Conservation (phyloP, 2,797 vertebrate genomes). For the Acanthiza pusilla region DNA sequence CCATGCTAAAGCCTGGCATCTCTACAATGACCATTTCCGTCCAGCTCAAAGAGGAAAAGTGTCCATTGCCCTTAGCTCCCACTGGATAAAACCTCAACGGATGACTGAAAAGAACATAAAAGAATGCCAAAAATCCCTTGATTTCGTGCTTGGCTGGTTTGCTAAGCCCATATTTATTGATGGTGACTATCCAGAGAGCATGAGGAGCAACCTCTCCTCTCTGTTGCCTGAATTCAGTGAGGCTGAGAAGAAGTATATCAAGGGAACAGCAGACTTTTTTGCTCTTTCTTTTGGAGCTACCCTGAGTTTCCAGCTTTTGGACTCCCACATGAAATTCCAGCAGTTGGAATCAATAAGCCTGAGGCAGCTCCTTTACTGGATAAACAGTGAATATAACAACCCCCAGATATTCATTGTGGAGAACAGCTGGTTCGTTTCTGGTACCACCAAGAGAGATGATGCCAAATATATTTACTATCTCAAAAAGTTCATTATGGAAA, state of each 20-base stretch:
- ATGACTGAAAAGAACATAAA: constrained; percentile 79
- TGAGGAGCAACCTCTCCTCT: constrained; percentile 84
- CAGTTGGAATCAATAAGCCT: constrained; percentile 89
- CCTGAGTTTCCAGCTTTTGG: constrained; percentile 91
- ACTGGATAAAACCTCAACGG: constrained; percentile 90
- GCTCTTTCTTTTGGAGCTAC: constrained; percentile 92
- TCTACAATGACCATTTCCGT: constrained; percentile 87
- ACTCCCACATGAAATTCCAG: constrained; percentile 87
- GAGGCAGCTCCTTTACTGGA: constrained; percentile 93
- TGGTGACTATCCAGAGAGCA: constrained; percentile 91
- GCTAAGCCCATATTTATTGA: constrained; percentile 91
- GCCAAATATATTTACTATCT: constrained; percentile 95
- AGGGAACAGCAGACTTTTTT: constrained; percentile 93
- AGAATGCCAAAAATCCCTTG: constrained; percentile 90
- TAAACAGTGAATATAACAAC: constrained; percentile 86
- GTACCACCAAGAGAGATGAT: constrained; percentile 88
- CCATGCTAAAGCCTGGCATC: constrained; percentile 91
- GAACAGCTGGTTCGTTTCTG: constrained; percentile 91
- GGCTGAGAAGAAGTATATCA: constrained; percentile 79
- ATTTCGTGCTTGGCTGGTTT: constrained; percentile 96
- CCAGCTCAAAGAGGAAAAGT: constrained; percentile 83
- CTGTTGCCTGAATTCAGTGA: constrained; percentile 85
- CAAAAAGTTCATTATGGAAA: constrained; percentile 92
- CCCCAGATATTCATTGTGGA: constrained; percentile 93
- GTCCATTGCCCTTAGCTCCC: constrained; percentile 92